These are phyloP conservation scores for Drosophila ambigua DNA, from an alignment of 1,140 invertebrate species.

Conservation along the genomic window DNA sequence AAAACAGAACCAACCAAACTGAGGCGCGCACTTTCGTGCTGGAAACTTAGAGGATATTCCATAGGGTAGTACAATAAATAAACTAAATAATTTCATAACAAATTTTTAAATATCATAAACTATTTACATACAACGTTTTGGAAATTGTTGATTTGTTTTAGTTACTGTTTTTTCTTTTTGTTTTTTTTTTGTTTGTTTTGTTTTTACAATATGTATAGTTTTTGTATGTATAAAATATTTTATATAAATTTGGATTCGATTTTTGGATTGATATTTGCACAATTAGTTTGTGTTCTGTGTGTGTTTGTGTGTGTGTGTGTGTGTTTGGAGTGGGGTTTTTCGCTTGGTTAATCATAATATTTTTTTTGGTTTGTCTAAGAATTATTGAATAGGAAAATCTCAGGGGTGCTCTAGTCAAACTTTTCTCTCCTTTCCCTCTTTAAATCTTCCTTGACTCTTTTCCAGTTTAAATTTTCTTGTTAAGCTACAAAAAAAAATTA, in stretches of 20 bases:
- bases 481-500: slow-evolving; percentile 47
- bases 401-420: slow-evolving; percentile 61
- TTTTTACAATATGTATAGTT: slow-evolving; percentile 62
- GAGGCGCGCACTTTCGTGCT: slow-evolving; percentile 20
- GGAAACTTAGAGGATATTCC: slow-evolving; percentile 13
- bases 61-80: slow-evolving; percentile 11
- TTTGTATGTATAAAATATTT: slow-evolving; percentile 75
- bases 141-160: slow-evolving; percentile 41
- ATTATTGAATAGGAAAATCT: slow-evolving; percentile 62
- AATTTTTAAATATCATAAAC: slow-evolving; percentile 61
- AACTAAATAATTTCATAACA: slow-evolving; percentile 42
- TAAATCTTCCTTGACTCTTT: slow-evolving; percentile 9
- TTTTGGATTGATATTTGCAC: slow-evolving; percentile 71
- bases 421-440: slow-evolving; percentile 12
- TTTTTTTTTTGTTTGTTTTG: slow-evolving; percentile 34
- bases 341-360: slow-evolving; percentile 49
- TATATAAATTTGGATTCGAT: slow-evolving; percentile 58
- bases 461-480: slow-evolving; percentile 22
- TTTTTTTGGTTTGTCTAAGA: slow-evolving; percentile 23
- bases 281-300: slow-evolving; percentile 49
- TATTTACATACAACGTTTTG: slow-evolving; percentile 71
- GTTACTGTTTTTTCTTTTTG: slow-evolving; percentile 37
- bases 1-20: slow-evolving; percentile 57
- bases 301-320: slow-evolving; percentile 37
- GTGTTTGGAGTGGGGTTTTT: slow-evolving; percentile 42